phyloP scores from a whole-genome alignment of 2,113 vertebrate genomes.

The Epinephelus lanceolatus region DNA sequence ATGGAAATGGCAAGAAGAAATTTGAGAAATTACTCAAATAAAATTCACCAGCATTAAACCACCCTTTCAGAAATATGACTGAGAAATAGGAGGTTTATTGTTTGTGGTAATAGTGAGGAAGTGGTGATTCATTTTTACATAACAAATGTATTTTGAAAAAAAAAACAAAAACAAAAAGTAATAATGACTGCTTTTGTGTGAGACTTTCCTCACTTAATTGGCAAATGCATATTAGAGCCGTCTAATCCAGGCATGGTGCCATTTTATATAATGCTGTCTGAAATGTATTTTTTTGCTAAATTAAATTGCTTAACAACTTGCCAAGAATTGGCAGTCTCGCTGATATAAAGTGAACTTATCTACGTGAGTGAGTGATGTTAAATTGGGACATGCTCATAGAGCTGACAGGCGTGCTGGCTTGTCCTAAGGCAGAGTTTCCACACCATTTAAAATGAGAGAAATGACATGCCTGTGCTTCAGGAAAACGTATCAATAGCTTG shows the following conservation, averaged over 20 bases:
- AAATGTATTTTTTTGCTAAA: constrained; percentile 24
- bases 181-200: not conserved
- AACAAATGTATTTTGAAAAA: not conserved
- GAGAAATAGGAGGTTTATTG: no score
- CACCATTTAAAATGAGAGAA: not conserved
- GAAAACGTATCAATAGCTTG: not conserved
- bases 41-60: not conserved
- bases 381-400: not conserved
- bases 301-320: not conserved
- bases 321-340: not conserved
- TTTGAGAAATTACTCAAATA: not conserved
- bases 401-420: not conserved
- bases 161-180: not conserved
- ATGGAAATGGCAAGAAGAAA: not conserved
- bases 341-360: not conserved
- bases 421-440: not conserved
- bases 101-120: not conserved
- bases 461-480: not conserved
- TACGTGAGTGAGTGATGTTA: not conserved
- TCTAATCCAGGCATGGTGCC: constrained; percentile 22
- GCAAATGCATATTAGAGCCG: constrained; percentile 1
- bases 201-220: not conserved
- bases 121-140: not conserved
- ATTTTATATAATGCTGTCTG: constrained; percentile 1
- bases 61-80: not conserved